phyloP scores from a whole-genome alignment of 2,888 invertebrate species.

The Phanerotoma sp. region DNA sequence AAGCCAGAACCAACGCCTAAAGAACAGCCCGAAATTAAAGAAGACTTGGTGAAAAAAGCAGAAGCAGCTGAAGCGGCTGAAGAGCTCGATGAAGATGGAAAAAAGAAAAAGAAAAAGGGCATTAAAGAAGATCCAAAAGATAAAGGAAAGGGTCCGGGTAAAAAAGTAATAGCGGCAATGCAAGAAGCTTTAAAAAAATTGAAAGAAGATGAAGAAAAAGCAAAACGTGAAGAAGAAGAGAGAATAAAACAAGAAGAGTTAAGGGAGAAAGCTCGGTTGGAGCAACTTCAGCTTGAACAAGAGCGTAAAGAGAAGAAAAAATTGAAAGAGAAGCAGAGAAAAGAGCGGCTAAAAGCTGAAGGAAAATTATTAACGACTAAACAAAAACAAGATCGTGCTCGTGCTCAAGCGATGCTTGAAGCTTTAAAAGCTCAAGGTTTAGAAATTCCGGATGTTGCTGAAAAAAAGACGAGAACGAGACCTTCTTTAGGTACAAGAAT shows the following conservation, averaged over 20 bases:
- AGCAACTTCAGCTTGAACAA: conserved; percentile 77
- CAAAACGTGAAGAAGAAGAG: conserved; percentile 77
- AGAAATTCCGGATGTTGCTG: conserved; percentile 73
- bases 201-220: conserved; percentile 85
- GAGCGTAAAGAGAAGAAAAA: conserved; percentile 87
- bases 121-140: conserved; percentile 60
- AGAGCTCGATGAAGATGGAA: conserved; percentile 54
- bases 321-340: conserved; percentile 88
- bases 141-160: conserved; percentile 70
- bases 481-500: conserved; percentile 72
- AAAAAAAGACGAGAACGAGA: conserved; percentile 61
- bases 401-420: conserved; percentile 87
- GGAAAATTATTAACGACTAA: conserved; percentile 92
- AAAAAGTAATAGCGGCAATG: conserved; percentile 87
- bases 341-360: conserved; percentile 92
- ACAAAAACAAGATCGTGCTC: conserved; percentile 86
- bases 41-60: too few relatives aligned
- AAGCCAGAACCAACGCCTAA: conserved; percentile 40
- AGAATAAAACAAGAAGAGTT: conserved; percentile 73
- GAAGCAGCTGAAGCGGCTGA: conserved; percentile 43
- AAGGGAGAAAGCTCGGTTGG: conserved; percentile 70
- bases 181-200: conserved; percentile 86
- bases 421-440: conserved; percentile 87
- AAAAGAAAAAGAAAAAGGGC: conserved; percentile 59
- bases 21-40: conserved; percentile 28